Conservation (phyloP, 2,888 invertebrate genomes). For the Rhamphomyia laevipes region DNA sequence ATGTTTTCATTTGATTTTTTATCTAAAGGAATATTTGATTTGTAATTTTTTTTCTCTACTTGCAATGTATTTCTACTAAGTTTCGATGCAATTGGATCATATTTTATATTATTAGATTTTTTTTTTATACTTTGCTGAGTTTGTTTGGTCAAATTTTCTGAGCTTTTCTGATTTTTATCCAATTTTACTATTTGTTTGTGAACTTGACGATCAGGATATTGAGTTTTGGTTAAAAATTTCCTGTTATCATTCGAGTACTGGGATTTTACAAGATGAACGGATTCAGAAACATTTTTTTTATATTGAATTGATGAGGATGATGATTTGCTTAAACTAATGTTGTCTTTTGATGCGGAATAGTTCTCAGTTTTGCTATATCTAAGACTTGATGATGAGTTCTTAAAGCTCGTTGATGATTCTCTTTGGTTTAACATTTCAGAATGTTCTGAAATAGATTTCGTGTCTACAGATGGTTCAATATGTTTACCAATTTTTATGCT, state of each 20-base stretch:
- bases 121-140: slow-evolving; percentile 22
- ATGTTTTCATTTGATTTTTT: background rate
- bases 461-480: slow-evolving; percentile 5
- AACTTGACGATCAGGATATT: slow-evolving; percentile 3
- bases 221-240: no score
- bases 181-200: slow-evolving; percentile 18
- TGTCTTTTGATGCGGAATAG: no score
- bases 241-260: slow-evolving; percentile 1
- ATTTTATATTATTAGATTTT: slow-evolving; percentile 28
- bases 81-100: slow-evolving; percentile 17
- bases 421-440: slow-evolving; percentile 25
- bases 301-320: slow-evolving; percentile 4
- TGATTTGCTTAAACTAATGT: no score
- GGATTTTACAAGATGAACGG: background rate
- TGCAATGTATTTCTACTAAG: slow-evolving; percentile 24
- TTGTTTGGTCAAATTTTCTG: slow-evolving; percentile 8
- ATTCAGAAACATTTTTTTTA: background rate
- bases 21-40: background rate
- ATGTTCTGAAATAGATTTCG: slow-evolving; percentile 24
- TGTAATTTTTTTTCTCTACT: background rate
- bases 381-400: slow-evolving; percentile 16
- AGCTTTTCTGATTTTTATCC: slow-evolving; percentile 7
- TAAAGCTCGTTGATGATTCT: slow-evolving; percentile 15
- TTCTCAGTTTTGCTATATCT: no score
- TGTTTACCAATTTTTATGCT: slow-evolving; percentile 41